Evolutionary conservation across 1,140 invertebrate species (phyloP).

Genomic region (Oreohelix idahoensis): DNA sequence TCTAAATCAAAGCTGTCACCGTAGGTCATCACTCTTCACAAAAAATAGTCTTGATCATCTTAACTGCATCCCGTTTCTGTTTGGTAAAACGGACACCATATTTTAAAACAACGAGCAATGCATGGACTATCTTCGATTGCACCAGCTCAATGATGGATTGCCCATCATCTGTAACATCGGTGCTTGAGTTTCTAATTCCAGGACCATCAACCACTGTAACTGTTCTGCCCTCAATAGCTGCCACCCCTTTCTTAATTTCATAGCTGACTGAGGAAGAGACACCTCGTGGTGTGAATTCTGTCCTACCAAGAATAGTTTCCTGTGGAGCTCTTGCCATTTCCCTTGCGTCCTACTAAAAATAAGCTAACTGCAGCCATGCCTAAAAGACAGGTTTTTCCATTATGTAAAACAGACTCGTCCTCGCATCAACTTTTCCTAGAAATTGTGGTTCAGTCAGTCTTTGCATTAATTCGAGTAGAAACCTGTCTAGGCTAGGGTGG

Average conservation of each 20-base stretch:
- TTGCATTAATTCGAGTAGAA: no score
- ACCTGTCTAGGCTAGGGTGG: no score
- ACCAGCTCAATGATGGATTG: neutral
- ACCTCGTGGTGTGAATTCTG: neutral
- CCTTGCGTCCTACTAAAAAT: conserved; percentile 10
- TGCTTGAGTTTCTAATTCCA: neutral
- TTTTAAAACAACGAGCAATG: conserved; percentile 51
- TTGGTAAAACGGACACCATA: conserved; percentile 54
- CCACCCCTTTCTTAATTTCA: neutral
- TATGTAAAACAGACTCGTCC: no score
- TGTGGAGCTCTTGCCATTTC: conserved; percentile 20
- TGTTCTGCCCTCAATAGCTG: neutral
- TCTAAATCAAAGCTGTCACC: conserved; percentile 17
- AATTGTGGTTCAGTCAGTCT: no score
- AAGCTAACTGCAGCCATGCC: neutral
- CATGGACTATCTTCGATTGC: neutral
- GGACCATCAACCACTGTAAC: neutral
- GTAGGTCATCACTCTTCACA: neutral
- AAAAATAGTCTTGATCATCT: neutral
- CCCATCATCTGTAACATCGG: neutral
- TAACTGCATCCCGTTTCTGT: neutral
- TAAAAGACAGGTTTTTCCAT: no score
- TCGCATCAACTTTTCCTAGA: no score
- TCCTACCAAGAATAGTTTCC: neutral
- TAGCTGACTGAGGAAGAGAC: conserved; percentile 40